These are phyloP conservation scores for Drosophila ambigua DNA, from an alignment of 1,140 invertebrate species.

Conservation along the genomic window DNA sequence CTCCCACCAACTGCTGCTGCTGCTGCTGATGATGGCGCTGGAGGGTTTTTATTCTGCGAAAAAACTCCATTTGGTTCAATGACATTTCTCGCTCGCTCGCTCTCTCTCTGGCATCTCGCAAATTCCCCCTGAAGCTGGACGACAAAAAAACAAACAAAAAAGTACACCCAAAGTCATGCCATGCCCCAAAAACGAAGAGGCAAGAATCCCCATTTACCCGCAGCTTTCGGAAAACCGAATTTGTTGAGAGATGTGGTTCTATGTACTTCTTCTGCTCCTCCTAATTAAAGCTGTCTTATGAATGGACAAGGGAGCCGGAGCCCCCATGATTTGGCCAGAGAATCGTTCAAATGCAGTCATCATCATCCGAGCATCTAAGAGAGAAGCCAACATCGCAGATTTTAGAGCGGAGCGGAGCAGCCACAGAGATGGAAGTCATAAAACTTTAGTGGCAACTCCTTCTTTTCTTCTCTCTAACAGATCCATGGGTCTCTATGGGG, in stretches of 20 bases:
- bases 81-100: conserved; percentile 50
- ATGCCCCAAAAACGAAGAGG: conserved; percentile 36
- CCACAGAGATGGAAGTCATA: conserved; percentile 50
- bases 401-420: conserved; percentile 10
- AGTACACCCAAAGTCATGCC: conserved; percentile 40
- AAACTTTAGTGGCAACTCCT: conserved; percentile 61
- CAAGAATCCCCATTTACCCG: conserved; percentile 44
- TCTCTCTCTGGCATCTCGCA: conserved; percentile 1
- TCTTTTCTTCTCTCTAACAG: conserved; percentile 1
- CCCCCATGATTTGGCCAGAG: conserved; percentile 50
- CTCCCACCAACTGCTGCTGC: conserved; percentile 30
- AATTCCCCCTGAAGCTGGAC: conserved; percentile 50
- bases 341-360: conserved; percentile 9
- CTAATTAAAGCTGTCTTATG: conserved; percentile 42
- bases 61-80: conserved; percentile 61
- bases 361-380: not conserved
- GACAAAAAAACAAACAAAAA: conserved; percentile 29
- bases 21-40: conserved; percentile 30
- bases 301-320: not conserved
- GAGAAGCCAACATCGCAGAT: too few species aligned
- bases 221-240: conserved; percentile 48
- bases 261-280: conserved; percentile 1
- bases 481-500: conserved; percentile 5
- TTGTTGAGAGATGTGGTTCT: conserved; percentile 14
- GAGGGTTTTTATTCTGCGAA: conserved; percentile 56